phyloP scores from a whole-genome alignment of 2,113 vertebrate species.

The Loxodonta africana region DNA sequence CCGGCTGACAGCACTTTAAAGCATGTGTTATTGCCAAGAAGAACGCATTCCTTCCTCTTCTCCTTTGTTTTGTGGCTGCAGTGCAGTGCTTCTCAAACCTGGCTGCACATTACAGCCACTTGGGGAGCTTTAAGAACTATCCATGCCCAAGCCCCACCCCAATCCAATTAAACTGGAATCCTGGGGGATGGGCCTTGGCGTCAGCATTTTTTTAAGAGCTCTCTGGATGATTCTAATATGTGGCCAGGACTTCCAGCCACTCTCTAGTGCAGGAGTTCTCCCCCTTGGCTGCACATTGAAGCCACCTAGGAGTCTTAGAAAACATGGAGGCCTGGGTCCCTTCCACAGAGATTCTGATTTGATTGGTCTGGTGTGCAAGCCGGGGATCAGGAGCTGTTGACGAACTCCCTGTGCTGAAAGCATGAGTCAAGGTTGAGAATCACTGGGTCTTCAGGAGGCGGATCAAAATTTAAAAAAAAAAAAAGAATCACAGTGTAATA shows the following conservation, averaged over 20 bases:
- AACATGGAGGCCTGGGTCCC: not conserved
- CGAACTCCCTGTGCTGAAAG: not conserved
- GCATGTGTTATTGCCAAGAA: not conserved
- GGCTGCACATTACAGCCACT: not conserved
- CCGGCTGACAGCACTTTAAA: not conserved
- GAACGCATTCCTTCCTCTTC: not conserved
- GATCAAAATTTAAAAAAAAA: not conserved
- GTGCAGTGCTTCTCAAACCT: not conserved
- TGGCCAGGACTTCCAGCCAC: not conserved
- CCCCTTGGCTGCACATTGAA: fast-evolving
- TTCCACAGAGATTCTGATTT: not conserved
- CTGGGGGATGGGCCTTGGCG: not conserved
- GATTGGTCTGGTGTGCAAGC: not conserved
- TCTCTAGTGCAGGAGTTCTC: fast-evolving
- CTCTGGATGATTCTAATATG: not conserved
- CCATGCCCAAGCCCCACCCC: too few species aligned
- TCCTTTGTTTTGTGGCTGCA: not conserved
- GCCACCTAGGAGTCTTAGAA: not conserved
- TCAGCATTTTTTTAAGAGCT: not conserved
- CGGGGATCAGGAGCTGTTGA: not conserved
- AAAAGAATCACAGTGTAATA: too few species aligned
- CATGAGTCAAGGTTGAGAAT: not conserved
- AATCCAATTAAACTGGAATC: not conserved
- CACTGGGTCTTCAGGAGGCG: not conserved
- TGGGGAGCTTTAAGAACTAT: not conserved